A percentile compares a stretch with the other conserved stretches of the same genome.
phyloP scores from a whole-genome alignment of 2,888 invertebrate species.

The Crepidodera aurea region DNA sequence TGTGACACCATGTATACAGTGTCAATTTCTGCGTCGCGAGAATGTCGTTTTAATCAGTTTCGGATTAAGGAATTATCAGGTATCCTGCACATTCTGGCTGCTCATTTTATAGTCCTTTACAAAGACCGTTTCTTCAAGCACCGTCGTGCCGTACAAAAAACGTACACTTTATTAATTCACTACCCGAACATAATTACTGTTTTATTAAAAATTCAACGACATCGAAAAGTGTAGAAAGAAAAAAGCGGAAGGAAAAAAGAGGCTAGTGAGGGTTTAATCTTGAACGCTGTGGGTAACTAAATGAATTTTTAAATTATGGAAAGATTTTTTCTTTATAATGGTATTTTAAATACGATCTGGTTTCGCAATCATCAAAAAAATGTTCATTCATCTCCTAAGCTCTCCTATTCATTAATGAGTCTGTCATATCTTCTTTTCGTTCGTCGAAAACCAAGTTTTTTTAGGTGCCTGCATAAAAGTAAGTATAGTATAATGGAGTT shows the following conservation, averaged over 20 bases:
- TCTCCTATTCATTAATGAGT: too few species aligned
- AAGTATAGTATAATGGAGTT: too few species aligned
- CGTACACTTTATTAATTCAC: constrained; percentile 20
- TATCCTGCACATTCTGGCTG: constrained; percentile 21
- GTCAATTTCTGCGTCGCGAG: background rate
- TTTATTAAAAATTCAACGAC: constrained; percentile 15
- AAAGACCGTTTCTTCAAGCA: constrained; percentile 19
- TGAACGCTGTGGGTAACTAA: background rate
- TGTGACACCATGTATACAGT: background rate
- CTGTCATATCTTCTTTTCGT: too few species aligned
- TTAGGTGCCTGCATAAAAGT: too few species aligned
- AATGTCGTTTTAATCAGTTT: constrained; percentile 36
- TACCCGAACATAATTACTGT: constrained; percentile 14
- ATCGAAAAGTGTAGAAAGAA: constrained; percentile 4
- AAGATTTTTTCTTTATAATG: too few species aligned
- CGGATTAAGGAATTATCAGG: constrained; percentile 38
- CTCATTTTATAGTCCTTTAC: constrained; percentile 27
- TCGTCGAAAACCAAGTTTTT: too few species aligned
- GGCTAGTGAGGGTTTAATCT: background rate
- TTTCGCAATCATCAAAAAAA: too few species aligned
- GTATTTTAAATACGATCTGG: too few species aligned
- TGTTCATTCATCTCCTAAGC: too few species aligned
- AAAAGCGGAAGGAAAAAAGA: background rate
- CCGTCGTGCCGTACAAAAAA: constrained; percentile 2
- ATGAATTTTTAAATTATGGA: too few species aligned